phyloP scores from a whole-genome alignment of 2,113 vertebrate genomes.

The Sigmodon hispidus region DNA sequence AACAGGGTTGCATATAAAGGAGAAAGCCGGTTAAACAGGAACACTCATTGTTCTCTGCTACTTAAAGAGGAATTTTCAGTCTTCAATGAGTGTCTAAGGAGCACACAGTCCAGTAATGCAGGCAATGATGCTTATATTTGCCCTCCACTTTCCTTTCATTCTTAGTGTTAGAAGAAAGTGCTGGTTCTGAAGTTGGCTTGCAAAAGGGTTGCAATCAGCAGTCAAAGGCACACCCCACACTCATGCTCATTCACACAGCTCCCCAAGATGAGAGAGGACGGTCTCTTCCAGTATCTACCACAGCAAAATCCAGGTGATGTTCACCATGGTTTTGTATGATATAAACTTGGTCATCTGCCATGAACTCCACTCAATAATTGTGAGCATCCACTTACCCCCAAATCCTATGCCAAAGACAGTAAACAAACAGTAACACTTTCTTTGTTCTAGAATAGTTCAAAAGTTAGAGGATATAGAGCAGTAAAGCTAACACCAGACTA shows the following conservation, averaged over 20 bases:
- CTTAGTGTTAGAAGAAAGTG: background rate
- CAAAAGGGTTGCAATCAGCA: background rate
- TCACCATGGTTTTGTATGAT: background rate
- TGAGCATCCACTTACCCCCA: background rate
- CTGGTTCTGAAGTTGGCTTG: background rate
- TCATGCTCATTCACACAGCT: background rate
- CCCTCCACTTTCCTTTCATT: background rate
- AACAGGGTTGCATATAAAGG: no score
- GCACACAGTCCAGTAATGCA: background rate
- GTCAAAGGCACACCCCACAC: background rate
- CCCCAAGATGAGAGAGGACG: background rate
- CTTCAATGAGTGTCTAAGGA: background rate
- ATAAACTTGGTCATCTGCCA: background rate
- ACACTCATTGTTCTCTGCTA: background rate
- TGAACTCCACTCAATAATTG: background rate
- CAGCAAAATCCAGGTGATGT: background rate
- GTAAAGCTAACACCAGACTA: background rate
- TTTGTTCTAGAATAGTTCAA: background rate
- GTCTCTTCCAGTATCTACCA: background rate
- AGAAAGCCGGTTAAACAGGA: background rate
- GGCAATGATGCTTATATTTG: background rate
- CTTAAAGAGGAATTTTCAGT: background rate
- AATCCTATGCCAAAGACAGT: background rate
- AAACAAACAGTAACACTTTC: background rate
- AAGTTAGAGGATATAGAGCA: background rate